phyloP scores from a whole-genome alignment of 2,113 vertebrate genomes.

The Xenopus borealis region DNA sequence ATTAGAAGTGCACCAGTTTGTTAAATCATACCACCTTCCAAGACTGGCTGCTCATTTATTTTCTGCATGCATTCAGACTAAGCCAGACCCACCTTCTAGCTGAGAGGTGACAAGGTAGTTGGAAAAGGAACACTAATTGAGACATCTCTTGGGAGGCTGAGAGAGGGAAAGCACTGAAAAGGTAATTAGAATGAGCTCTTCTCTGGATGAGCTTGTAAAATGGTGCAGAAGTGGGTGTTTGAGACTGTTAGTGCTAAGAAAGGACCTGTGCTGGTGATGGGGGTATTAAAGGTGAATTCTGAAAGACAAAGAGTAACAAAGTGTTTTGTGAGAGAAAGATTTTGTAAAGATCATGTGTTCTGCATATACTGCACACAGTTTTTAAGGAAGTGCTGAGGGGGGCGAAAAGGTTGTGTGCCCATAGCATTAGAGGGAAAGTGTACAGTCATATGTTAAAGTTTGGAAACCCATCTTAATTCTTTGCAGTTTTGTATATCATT shows the following conservation, averaged over 20 bases:
- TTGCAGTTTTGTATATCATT: no score
- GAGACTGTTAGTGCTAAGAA: slow-evolving; percentile 56
- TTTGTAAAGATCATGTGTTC: neutral
- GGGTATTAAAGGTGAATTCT: slow-evolving; percentile 40
- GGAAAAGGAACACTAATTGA: slow-evolving; percentile 78
- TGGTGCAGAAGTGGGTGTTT: slow-evolving; percentile 60
- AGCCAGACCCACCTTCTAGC: slow-evolving; percentile 68
- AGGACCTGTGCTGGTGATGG: slow-evolving; percentile 49
- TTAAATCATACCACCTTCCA: slow-evolving; percentile 71
- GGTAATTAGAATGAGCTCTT: slow-evolving; percentile 73
- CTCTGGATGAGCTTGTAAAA: slow-evolving; percentile 67
- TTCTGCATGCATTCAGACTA: slow-evolving; percentile 65
- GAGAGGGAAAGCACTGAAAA: slow-evolving; percentile 63
- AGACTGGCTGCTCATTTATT: slow-evolving; percentile 73
- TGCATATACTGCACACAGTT: neutral
- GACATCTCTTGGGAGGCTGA: slow-evolving; percentile 55
- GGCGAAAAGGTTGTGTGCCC: no score
- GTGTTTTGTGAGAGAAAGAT: neutral
- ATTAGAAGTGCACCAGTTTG: slow-evolving; percentile 72
- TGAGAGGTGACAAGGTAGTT: slow-evolving; percentile 68
- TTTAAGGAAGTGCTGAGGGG: no score
- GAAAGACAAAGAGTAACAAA: no score
- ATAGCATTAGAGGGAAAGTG: no score
- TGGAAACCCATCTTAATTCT: no score
- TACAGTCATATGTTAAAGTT: no score